Evolutionary conservation across 2,888 invertebrate genomes (phyloP).

Genomic region (Blastobasis adustella): DNA sequence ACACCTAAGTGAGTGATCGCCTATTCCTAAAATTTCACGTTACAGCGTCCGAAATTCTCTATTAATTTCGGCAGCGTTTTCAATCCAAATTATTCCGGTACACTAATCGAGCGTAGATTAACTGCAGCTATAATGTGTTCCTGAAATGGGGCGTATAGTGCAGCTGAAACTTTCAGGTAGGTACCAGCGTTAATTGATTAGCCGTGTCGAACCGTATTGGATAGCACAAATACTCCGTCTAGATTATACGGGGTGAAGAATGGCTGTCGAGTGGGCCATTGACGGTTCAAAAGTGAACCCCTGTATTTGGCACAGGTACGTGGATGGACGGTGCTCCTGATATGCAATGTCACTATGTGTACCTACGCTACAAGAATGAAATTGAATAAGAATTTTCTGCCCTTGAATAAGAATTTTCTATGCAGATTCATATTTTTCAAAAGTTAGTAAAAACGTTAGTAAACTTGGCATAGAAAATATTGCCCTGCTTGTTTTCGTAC

Average conservation of each 20-base stretch:
- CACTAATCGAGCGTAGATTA: slow-evolving; percentile 19
- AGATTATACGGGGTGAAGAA: slow-evolving; percentile 33
- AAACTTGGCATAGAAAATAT: slow-evolving; percentile 24
- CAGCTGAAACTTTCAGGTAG: slow-evolving; percentile 40
- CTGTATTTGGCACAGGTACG: slow-evolving; percentile 9
- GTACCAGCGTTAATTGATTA: slow-evolving; percentile 41
- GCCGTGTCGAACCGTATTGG: slow-evolving; percentile 28
- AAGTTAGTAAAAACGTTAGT: slow-evolving; percentile 34
- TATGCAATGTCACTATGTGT: no score
- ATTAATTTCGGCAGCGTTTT: no score
- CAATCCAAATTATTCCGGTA: no score
- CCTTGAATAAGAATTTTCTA: no score
- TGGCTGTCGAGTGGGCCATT: slow-evolving; percentile 26
- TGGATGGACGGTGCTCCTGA: no score
- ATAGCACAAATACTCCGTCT: slow-evolving; percentile 27
- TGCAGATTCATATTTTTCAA: no score
- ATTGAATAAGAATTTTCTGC: no score
- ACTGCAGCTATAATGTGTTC: slow-evolving; percentile 24
- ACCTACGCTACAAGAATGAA: no score
- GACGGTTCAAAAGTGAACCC: slow-evolving; percentile 31
- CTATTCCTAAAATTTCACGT: no score
- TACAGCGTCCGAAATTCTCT: no score
- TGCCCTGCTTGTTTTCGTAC: no score
- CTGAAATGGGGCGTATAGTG: slow-evolving; percentile 43
- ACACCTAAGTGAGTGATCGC: no score